Conservation (phyloP, 2,113 vertebrate species). For the Oryzias woworae region DNA sequence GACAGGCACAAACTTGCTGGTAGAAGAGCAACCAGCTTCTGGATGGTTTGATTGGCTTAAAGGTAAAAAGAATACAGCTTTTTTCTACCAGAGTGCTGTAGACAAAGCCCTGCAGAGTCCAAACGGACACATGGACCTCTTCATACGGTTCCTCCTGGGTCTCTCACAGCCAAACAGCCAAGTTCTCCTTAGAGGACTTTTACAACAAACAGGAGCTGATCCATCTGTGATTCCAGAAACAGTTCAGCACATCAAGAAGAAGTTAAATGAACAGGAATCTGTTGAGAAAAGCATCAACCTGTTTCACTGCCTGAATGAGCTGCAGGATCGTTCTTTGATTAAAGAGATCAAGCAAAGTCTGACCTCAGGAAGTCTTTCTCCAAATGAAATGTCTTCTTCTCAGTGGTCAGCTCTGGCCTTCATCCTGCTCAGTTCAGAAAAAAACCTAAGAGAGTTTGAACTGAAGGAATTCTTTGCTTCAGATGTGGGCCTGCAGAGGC, state of each 20-base stretch:
- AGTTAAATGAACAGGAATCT: background rate
- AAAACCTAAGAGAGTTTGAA: background rate
- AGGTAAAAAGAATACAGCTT: background rate
- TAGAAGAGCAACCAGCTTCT: background rate
- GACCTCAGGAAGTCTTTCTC: background rate
- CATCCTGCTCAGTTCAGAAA: background rate
- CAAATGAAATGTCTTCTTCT: background rate
- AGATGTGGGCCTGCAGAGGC: background rate
- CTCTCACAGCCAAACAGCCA: background rate
- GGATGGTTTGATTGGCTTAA: no score
- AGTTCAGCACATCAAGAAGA: background rate
- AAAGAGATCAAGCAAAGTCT: background rate
- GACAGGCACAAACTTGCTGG: background rate
- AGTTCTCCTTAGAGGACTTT: background rate
- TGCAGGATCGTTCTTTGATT: background rate
- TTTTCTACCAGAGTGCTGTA: background rate
- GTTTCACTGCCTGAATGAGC: background rate
- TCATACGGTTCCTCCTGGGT: background rate
- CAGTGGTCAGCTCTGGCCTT: constrained; percentile 3
- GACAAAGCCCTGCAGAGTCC: background rate
- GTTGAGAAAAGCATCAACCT: background rate
- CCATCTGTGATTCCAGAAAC: background rate
- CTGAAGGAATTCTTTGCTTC: background rate
- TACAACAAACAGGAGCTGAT: background rate
- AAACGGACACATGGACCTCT: background rate